These are phyloP conservation scores for Tromatobia lineatoria DNA, from an alignment of 2,888 invertebrate genomes.

Conservation along the genomic window DNA sequence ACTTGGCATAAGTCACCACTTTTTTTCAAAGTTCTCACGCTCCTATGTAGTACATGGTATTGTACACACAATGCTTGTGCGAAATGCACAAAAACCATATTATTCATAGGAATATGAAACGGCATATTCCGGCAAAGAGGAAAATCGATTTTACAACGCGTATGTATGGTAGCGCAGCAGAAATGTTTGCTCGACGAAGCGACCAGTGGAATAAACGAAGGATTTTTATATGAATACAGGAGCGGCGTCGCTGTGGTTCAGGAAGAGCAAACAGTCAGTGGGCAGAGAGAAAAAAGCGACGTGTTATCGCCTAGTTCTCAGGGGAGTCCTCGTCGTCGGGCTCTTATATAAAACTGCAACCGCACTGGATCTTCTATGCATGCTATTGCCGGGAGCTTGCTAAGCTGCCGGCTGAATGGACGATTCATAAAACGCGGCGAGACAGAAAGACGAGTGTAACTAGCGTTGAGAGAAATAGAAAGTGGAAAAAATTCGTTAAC, in stretches of 20 bases:
- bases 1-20: conserved; percentile 18
- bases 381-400: conserved; percentile 47
- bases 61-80: neutral
- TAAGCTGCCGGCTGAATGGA: conserved; percentile 60
- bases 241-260: conserved; percentile 1
- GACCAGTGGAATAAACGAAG: conserved; percentile 35
- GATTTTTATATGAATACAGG: conserved; percentile 37
- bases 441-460: conserved; percentile 17
- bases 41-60: neutral
- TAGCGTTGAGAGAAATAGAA: conserved; percentile 25
- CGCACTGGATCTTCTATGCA: conserved; percentile 37
- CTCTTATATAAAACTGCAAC: conserved; percentile 7
- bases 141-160: conserved; percentile 33
- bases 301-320: conserved; percentile 51
- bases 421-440: conserved; percentile 63
- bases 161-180: conserved; percentile 3
- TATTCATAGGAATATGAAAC: neutral
- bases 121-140: neutral
- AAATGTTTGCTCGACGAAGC: conserved; percentile 44
- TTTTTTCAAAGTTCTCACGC: conserved; percentile 21
- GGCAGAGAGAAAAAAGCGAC: conserved; percentile 36
- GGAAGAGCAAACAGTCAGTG: conserved; percentile 42
- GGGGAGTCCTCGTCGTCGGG: conserved; percentile 46
- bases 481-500: neutral
- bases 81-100: neutral